These are phyloP conservation scores for Bothrops jararaca DNA, from an alignment of 2,113 vertebrate species.

Conservation along the genomic window DNA sequence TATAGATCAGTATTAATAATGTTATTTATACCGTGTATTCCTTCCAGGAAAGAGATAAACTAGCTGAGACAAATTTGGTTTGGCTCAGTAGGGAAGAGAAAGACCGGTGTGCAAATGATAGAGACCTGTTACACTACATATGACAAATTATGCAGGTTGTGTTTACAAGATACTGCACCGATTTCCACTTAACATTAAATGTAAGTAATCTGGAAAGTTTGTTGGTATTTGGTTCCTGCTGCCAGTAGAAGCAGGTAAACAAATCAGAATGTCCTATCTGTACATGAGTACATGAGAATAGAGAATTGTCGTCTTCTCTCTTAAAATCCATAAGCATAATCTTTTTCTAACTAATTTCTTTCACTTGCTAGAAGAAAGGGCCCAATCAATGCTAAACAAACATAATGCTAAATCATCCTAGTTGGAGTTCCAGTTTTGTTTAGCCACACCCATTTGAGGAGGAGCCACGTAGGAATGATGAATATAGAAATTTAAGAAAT, in stretches of 20 bases:
- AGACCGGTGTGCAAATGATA: neutral
- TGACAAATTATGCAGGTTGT: rapidly evolving
- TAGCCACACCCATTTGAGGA: neutral
- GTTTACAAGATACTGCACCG: neutral
- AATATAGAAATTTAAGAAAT: too few relatives aligned
- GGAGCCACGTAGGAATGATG: neutral
- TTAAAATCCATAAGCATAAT: neutral
- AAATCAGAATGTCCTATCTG: neutral
- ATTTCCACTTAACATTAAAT: neutral
- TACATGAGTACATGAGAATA: neutral
- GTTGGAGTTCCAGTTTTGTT: neutral
- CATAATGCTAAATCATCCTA: neutral
- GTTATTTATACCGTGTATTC: neutral
- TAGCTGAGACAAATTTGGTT: neutral
- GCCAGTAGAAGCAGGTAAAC: neutral
- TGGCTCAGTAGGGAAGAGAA: neutral
- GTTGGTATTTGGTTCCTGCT: neutral
- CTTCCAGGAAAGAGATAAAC: neutral
- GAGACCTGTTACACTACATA: neutral
- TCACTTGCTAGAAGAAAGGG: neutral
- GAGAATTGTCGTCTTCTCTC: neutral
- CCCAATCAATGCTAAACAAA: neutral
- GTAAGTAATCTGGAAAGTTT: neutral
- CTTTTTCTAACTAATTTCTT: neutral
- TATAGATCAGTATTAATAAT: neutral